Base-by-base conservation (phyloP, 92 coral and sea anemone species). In the Porites cylindrica region DNA sequence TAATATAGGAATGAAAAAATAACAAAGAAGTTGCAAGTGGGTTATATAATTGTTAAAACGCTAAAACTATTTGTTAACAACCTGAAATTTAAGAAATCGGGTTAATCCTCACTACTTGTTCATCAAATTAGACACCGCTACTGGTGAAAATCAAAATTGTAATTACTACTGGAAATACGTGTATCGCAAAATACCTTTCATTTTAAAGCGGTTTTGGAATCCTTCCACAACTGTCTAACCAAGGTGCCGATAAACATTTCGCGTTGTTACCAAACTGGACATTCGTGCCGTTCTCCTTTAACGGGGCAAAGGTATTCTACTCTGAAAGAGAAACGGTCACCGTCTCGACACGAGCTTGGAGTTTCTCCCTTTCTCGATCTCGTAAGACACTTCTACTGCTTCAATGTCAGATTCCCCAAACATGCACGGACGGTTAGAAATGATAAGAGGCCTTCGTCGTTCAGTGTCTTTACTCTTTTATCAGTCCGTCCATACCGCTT, bases 181-280 rank as follows among this genome's bases (percentile, higher is more conserved):
- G 18, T 63, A 63, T 38, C 9, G n/a, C 23, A 70, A 38, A 76
- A 14, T 53, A 82, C 86, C 86, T 82, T 24, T 29, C 86, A 82
- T 82, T 58, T 32, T 60, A 58, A 58, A 32, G 70, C 24, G 53
- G 9, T 21, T 23, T 19, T 54, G 11, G 5, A 72, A 26, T 10
- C 47, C 66, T 56, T 32, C 70, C 26, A 70, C 59, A 32, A 32
- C 12, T 62, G 18, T 58, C 47, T 70, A 70, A n/a, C 58, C 47
- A 29, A 50, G 23, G 3, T 23, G 19, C 8, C 51, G 75, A 51
- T 43, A 17, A 43, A 72, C 12, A 26, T 76, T 5, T 24, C 56
- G 10, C 19, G 17, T 29, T 19, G 21, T 54, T 18, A 43, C 70
- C 78, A 70, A 70, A 16, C 58, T 82, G 26, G 53, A 51, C 54